phyloP scores from a whole-genome alignment of 2,888 invertebrate genomes.

The Cerastoderma edule region DNA sequence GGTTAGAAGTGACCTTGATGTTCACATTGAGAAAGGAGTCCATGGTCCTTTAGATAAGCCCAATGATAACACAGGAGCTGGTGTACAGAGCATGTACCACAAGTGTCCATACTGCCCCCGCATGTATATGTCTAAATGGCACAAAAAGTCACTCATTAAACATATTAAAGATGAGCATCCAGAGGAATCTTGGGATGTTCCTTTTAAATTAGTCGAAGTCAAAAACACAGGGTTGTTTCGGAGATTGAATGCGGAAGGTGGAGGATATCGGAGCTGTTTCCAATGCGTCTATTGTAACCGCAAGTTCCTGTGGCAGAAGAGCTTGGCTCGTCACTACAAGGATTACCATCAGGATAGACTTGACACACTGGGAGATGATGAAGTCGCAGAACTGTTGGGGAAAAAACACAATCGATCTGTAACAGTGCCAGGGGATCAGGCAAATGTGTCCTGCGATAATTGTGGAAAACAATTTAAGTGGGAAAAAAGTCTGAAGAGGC shows the following conservation, averaged over 20 bases:
- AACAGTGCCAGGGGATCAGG: slow-evolving; percentile 1
- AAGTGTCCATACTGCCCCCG: slow-evolving; percentile 47
- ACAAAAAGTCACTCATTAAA: slow-evolving; percentile 37
- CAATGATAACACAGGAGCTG: neutral
- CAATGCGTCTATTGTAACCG: slow-evolving; percentile 26
- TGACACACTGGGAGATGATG: slow-evolving; percentile 8
- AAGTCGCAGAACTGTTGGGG: neutral
- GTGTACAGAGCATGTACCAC: slow-evolving; percentile 15
- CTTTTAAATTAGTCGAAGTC: slow-evolving; percentile 13
- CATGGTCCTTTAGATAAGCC: neutral
- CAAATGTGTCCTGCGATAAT: slow-evolving; percentile 23
- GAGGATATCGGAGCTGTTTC: neutral
- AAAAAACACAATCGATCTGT: slow-evolving; percentile 16
- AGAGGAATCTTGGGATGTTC: slow-evolving; percentile 14
- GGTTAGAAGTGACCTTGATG: slow-evolving; percentile 15
- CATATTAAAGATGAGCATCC: slow-evolving; percentile 36
- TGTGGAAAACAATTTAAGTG: slow-evolving; percentile 42
- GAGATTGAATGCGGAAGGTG: neutral
- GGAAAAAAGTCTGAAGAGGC: slow-evolving; percentile 36
- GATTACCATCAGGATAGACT: slow-evolving; percentile 29
- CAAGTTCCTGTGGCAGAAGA: slow-evolving; percentile 40
- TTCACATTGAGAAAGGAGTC: slow-evolving; percentile 25
- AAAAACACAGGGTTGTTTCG: neutral
- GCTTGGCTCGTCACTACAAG: slow-evolving; percentile 31
- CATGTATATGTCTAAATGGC: slow-evolving; percentile 37